Percentiles rank a stretch among this genome's conserved stretches.
Conservation (phyloP, 1,140 invertebrate genomes). For the Bicyclus anynana region DNA sequence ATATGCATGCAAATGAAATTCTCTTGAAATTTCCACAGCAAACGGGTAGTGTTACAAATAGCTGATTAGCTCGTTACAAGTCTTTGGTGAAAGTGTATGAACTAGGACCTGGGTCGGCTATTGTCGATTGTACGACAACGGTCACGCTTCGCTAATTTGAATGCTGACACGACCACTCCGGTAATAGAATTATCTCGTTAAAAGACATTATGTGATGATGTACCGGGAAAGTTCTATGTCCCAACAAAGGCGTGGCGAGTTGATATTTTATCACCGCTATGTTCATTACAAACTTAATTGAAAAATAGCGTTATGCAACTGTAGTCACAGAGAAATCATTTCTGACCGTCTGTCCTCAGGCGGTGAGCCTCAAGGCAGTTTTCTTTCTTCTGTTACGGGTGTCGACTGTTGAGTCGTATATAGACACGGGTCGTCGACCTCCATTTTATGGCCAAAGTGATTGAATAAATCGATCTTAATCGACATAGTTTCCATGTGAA, state of each 20-base stretch:
- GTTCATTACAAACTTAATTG: constrained; percentile 58
- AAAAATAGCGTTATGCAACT: constrained; percentile 56
- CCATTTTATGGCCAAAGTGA: constrained; percentile 58
- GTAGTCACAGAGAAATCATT: constrained; percentile 57
- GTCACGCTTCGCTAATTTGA: constrained; percentile 57
- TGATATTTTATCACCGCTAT: constrained; percentile 29
- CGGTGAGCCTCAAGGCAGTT: constrained; percentile 56
- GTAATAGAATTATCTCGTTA: constrained; percentile 27
- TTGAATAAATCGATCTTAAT: constrained; percentile 63
- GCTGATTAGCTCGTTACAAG: constrained; percentile 31
- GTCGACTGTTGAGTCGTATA: constrained; percentile 44
- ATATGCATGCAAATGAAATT: neutral
- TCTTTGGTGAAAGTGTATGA: constrained; percentile 51
- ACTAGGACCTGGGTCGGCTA: constrained; percentile 35
- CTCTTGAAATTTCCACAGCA: neutral
- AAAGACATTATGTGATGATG: constrained; percentile 19
- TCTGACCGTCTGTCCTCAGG: constrained; percentile 43
- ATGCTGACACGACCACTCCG: constrained; percentile 34
- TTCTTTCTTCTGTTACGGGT: constrained; percentile 55
- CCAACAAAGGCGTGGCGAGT: constrained; percentile 24
- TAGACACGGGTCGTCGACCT: constrained; percentile 52
- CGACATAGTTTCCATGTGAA: constrained; percentile 62
- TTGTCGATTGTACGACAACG: constrained; percentile 41
- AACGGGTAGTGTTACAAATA: constrained; percentile 4
- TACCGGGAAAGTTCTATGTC: constrained; percentile 12